Conservation (phyloP, 1,140 invertebrate genomes). For the Caenorhabditis remanei region DNA sequence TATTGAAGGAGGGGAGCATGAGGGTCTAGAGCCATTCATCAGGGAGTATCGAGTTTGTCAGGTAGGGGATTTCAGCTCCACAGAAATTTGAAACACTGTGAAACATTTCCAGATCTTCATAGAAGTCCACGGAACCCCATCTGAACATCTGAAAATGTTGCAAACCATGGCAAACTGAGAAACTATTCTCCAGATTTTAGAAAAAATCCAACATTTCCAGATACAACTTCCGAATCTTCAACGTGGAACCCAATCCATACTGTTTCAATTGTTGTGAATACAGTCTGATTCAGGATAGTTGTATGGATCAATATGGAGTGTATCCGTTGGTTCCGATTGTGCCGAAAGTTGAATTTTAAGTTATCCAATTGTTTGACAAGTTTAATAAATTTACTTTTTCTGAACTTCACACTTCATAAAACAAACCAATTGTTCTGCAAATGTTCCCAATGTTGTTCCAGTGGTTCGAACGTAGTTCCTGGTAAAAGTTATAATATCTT, state of each 20-base stretch:
- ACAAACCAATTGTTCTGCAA: no score
- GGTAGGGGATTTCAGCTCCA: background rate
- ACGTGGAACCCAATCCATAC: background rate
- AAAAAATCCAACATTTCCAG: background rate
- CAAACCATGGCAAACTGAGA: conserved; percentile 3
- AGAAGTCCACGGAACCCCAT: background rate
- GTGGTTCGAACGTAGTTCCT: no score
- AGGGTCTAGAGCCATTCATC: background rate
- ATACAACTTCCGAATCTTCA: conserved; percentile 8
- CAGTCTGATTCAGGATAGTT: background rate
- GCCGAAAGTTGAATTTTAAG: background rate
- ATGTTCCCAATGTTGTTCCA: no score
- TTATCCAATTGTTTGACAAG: no score
- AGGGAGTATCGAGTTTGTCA: background rate
- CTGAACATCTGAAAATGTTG: background rate
- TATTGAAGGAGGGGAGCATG: conserved; percentile 8
- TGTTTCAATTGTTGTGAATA: background rate
- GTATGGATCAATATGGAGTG: conserved; percentile 1
- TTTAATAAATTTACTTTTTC: no score
- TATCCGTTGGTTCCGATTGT: background rate
- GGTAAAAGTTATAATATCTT: no score
- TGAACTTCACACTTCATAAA: no score
- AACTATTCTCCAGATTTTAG: background rate
- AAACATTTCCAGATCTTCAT: background rate
- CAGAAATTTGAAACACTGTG: no score